A percentile compares a stretch with the other conserved stretches of the same genome.
phyloP scores from a whole-genome alignment of 2,113 vertebrate genomes.

The Pomatostomus ruficeps region DNA sequence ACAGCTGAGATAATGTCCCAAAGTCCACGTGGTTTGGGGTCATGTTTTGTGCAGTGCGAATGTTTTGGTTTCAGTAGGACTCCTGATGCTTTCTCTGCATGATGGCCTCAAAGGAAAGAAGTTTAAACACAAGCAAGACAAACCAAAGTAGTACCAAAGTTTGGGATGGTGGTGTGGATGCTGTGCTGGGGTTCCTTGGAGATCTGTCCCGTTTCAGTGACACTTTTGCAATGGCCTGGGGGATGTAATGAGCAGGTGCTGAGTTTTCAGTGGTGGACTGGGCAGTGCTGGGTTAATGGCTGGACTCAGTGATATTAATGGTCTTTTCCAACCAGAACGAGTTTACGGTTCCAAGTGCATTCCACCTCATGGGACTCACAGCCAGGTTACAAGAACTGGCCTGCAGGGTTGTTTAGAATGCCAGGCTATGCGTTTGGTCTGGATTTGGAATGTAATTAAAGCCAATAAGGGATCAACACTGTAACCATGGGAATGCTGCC shows the following conservation, averaged over 20 bases:
- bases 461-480: neutral
- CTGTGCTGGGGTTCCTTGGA: neutral
- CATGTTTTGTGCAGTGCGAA: neutral
- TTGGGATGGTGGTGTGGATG: neutral
- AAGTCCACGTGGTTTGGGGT: fast-evolving
- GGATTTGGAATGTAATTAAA: neutral
- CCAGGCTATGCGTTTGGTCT: neutral
- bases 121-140: neutral
- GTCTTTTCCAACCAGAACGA: neutral
- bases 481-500: conserved; percentile 40
- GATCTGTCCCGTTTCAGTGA: neutral
- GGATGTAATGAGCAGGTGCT: neutral
- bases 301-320: neutral
- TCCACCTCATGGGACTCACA: neutral
- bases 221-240: neutral
- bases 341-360: neutral
- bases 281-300: neutral
- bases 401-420: neutral
- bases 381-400: neutral
- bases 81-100: neutral
- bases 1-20: neutral
- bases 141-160: neutral
- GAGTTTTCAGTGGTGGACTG: neutral
- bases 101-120: neutral
- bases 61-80: neutral